Base-by-base conservation (phyloP, 2,797 vertebrate genomes). In the Gobionotothen gibberifrons region DNA sequence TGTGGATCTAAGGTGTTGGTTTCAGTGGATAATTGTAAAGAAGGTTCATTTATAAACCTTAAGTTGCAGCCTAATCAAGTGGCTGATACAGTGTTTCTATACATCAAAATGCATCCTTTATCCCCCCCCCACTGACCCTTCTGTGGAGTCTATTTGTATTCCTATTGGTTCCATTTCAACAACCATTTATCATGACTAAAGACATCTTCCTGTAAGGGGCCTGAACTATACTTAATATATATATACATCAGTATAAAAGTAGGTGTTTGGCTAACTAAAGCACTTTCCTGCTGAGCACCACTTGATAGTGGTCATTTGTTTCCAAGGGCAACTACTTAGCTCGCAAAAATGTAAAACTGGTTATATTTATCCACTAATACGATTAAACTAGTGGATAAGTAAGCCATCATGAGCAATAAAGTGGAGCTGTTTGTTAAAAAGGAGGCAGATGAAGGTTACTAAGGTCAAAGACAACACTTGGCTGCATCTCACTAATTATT, bases 381-480 rank as follows among this genome's bases (percentile, higher is more conserved):
- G 32, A 14, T 77, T 15, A 65, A 69, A 47, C 8, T 14, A 69
- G 53, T 12, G 29, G 43, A 49, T 39, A 61, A 76, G 8, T 66
- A 59, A 76, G 55, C 46, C 42, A 55, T 62, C 8, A 47, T 57
- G 59, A 75, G 48, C 44, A 47, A 39, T 54, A 51, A 74, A 78
- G 49, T 42, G 43, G 10, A 49, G 69, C 46, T 43, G 29, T 77
- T 85, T 76, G 59, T 69, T 72, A 66, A 64, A 69, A 26, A 36
- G 49, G 60, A 84, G 73, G 74, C 47, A 44, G 40, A 76, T 74
- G 66, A 85, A 79, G 63, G 81, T 79, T 69, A 70, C 54, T 44
- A n/a, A 72, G 79, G 88, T 88, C 86, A 85, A 85, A 72, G 43
- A 81, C 72, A 73, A 63, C 76, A 69, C 58, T 81, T 77, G 78